Conservation (phyloP, 2,888 invertebrate genomes). For the Pogonocherus hispidulus region DNA sequence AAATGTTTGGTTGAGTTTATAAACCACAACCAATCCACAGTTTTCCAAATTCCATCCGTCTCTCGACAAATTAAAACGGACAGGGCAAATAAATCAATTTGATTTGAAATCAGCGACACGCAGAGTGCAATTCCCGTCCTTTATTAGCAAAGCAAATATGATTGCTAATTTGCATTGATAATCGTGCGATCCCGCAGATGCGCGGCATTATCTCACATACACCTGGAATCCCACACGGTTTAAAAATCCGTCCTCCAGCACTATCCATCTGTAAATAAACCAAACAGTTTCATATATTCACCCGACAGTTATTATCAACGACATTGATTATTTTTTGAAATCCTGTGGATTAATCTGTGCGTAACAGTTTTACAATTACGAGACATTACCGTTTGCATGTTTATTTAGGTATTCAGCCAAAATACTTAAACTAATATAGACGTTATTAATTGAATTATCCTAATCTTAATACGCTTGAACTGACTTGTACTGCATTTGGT, state of each 20-base stretch:
- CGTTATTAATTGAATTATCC: too few relatives aligned
- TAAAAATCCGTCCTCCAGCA: conserved; percentile 24
- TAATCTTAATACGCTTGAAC: too few relatives aligned
- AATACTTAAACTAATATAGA: too few relatives aligned
- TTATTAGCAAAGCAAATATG: conserved; percentile 51
- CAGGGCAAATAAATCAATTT: conserved; percentile 49
- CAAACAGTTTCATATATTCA: conserved; percentile 2
- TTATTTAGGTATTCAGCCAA: too few relatives aligned
- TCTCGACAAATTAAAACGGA: background rate
- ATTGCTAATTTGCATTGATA: conserved; percentile 52
- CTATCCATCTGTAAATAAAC: conserved; percentile 12
- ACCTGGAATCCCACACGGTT: conserved; percentile 48
- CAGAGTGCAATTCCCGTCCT: conserved; percentile 41
- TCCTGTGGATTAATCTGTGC: background rate
- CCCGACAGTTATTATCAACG: background rate
- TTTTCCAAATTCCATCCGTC: background rate
- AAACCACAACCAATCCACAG: too few relatives aligned
- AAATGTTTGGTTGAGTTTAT: too few relatives aligned
- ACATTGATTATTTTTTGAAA: background rate
- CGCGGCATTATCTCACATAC: conserved; percentile 39
- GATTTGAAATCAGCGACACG: conserved; percentile 48
- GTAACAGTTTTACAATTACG: background rate
- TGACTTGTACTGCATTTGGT: too few relatives aligned
- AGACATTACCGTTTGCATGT: too few relatives aligned
- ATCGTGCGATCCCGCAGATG: conserved; percentile 49